Base-by-base conservation (phyloP, 2,888 invertebrate species). In the Phalera bucephala region DNA sequence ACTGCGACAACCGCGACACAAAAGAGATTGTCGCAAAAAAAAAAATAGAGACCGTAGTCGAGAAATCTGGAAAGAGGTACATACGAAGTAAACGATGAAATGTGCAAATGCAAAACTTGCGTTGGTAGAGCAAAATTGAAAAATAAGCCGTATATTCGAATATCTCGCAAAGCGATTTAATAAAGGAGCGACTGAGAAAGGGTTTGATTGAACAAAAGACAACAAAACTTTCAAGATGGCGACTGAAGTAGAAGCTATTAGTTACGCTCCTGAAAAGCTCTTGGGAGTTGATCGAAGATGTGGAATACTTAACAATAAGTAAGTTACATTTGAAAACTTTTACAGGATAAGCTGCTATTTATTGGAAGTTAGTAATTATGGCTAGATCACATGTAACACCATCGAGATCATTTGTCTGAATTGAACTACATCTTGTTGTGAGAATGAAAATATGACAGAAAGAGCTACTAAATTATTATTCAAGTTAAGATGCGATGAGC, bases 21-120 rank as follows among this genome's bases (percentile, higher is more conserved):
- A 41, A 40, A 34, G 27, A 39, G 21, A 41, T 45, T 57, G 41
- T 49, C 30, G 26, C 12, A 33, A 37, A 31, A 11, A 10, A 28
- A 7, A n/a, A 29, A 35, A 5, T 4, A 10, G 10, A 33, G 36
- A 23, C 39, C 17, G 1, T 10, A 31, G 17, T 33, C 34, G 22
- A 27, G 26, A 33, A 12, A 27, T 15, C 9, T 34, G 23, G 14
- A 32, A 33, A 21, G n/a, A n/a, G n/a, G n/a, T 8, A 11, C 5
- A 23, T 23, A 11, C 23, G 23, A 23, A 19, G 27, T 17, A 33
- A 14, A 27, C 13, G 27, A 17, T 6, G 19, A 35, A 30, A 26
- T 23, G n/a, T 27, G 28, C 31, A 29, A 50, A 35, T 30, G 29
- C 20, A 17, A 13, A 20, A 22, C 11, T 25, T 21, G n/a, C 31